Conservation (phyloP, 2,888 invertebrate species). For the Mythimna impura region DNA sequence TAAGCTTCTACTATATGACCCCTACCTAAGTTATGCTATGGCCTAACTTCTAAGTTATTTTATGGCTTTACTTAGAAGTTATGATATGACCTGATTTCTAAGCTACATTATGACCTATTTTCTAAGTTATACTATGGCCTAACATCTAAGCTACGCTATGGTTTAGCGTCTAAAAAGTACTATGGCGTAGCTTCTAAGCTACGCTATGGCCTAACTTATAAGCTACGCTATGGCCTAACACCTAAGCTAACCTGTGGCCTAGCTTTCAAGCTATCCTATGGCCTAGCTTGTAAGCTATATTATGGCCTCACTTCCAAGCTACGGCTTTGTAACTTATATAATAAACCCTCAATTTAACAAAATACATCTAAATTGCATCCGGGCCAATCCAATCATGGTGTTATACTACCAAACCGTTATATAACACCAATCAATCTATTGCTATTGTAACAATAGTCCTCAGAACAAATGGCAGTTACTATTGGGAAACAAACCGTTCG, state of each 20-base stretch:
- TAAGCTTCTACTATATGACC: too few species aligned
- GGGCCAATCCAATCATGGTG: constrained; percentile 46
- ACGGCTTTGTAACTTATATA: background rate
- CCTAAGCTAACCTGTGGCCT: too few species aligned
- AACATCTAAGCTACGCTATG: too few species aligned
- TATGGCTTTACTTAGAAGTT: too few species aligned
- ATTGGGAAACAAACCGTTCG: constrained; percentile 82
- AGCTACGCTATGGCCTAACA: too few species aligned
- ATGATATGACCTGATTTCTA: too few species aligned
- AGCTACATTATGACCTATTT: too few species aligned
- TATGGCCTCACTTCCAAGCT: background rate
- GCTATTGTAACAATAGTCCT: constrained; percentile 70
- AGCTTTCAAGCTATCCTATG: background rate
- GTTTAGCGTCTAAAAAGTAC: too few species aligned
- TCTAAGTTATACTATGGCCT: too few species aligned
- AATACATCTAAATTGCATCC: constrained; percentile 29
- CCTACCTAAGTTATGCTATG: background rate
- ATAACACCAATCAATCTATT: constrained; percentile 61
- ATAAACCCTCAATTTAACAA: constrained; percentile 29
- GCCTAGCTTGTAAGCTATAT: background rate
- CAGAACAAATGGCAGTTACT: constrained; percentile 67
- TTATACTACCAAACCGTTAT: constrained; percentile 56
- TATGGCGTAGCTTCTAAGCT: too few species aligned
- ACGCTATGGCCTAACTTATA: too few species aligned
- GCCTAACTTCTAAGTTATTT: background rate